phyloP scores from a whole-genome alignment of 64 coral and sea anemone genomes.

The Exaiptasia diaphana region DNA sequence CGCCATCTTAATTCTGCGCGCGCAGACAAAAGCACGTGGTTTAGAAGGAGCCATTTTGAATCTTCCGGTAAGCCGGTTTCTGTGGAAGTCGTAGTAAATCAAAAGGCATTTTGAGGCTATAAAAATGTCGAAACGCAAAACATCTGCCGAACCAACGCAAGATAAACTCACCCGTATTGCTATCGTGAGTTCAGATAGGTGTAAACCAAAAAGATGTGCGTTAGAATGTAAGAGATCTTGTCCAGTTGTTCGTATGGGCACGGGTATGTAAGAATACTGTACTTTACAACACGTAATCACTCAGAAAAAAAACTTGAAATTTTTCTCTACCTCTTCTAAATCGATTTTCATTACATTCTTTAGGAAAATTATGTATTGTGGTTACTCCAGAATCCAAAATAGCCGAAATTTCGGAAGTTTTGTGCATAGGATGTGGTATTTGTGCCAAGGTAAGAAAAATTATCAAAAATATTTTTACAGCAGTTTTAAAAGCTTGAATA shows the following conservation, averaged over 20 bases:
- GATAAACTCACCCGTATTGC: slow-evolving; percentile 96
- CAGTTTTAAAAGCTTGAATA: too few species aligned
- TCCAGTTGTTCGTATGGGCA: slow-evolving; percentile 96
- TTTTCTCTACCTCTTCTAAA: not conserved
- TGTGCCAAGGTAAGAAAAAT: slow-evolving; percentile 80
- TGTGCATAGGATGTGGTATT: slow-evolving; percentile 99
- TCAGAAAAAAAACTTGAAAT: not conserved
- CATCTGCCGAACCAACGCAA: slow-evolving; percentile 71
- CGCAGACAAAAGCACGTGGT: slow-evolving; percentile 13
- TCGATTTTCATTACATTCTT: not conserved
- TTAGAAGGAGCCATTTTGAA: slow-evolving; percentile 8
- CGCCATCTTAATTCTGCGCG: slow-evolving; percentile 25
- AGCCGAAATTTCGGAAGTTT: slow-evolving; percentile 75
- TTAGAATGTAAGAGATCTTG: slow-evolving; percentile 96
- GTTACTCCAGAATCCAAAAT: slow-evolving; percentile 60
- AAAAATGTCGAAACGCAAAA: too few species aligned
- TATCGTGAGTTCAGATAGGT: slow-evolving; percentile 87
- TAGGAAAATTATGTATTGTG: slow-evolving; percentile 98
- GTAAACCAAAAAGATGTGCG: slow-evolving; percentile 88
- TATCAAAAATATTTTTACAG: not conserved
- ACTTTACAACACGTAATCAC: slow-evolving; percentile 33
- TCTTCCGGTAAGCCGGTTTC: slow-evolving; percentile 49
- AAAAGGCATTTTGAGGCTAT: too few species aligned
- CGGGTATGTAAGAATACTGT: not conserved
- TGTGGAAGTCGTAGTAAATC: too few species aligned